phyloP scores from a whole-genome alignment of 2,113 vertebrate species.

The Lipophrys pholis region DNA sequence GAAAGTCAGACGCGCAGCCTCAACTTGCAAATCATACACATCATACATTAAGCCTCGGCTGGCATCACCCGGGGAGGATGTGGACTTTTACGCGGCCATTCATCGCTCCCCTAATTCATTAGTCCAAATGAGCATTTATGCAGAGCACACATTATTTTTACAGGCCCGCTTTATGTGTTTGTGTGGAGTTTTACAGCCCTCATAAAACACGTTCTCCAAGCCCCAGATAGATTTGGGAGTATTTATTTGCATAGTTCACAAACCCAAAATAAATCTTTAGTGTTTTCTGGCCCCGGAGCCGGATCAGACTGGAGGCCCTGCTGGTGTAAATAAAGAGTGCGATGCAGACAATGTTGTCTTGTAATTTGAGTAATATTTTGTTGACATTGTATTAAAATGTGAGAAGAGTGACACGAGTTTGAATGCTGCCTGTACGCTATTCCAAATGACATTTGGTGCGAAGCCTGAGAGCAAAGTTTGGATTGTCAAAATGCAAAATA shows the following conservation, averaged over 20 bases:
- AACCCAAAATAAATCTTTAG: slow-evolving; percentile 77
- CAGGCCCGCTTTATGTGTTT: slow-evolving; percentile 81
- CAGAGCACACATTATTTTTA: slow-evolving; percentile 81
- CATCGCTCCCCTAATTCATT: slow-evolving; percentile 81
- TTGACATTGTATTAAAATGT: slow-evolving; percentile 28
- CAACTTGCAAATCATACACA: slow-evolving; percentile 20
- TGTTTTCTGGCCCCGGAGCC: slow-evolving; percentile 47
- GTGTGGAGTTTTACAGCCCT: slow-evolving; percentile 81
- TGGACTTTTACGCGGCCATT: slow-evolving; percentile 64
- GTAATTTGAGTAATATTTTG: slow-evolving; percentile 40
- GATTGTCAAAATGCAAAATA: background rate
- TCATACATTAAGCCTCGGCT: slow-evolving; percentile 23
- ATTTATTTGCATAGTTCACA: slow-evolving; percentile 82
- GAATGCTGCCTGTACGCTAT: background rate
- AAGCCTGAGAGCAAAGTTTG: background rate
- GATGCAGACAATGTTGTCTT: slow-evolving; percentile 42
- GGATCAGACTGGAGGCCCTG: slow-evolving; percentile 32
- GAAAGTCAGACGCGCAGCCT: slow-evolving; percentile 8
- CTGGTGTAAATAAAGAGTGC: slow-evolving; percentile 30
- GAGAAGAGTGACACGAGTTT: too few species aligned
- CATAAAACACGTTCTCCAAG: slow-evolving; percentile 82
- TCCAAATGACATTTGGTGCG: background rate
- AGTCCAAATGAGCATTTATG: slow-evolving; percentile 83
- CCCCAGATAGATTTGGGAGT: slow-evolving; percentile 79
- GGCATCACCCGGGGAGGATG: slow-evolving; percentile 66